Base-by-base conservation (phyloP, 2,888 invertebrate genomes). In the Erpobdella octoculata region DNA sequence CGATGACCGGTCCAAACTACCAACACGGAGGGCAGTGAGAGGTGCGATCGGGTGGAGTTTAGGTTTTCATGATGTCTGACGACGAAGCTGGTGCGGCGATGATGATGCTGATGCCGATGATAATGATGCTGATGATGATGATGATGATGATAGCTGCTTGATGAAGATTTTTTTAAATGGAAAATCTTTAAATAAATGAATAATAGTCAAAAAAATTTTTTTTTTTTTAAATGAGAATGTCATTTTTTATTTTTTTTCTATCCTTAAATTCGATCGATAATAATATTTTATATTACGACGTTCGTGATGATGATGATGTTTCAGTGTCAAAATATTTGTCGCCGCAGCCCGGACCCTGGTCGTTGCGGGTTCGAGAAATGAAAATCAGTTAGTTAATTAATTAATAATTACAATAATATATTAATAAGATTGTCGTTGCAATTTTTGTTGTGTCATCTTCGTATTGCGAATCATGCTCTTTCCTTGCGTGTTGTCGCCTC, bases 11-110 rank as follows among this genome's bases (percentile, higher is more conserved):
- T 53, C 53, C 21, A 53, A 53, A n/a, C 53, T 53, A 25, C 53
- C 53, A 53, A 8, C 53, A 53, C 53, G 53, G 53, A 53, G n/a
- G n/a, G n/a, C 53, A 53, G n/a, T 53, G 53, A 53, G 53, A 21
- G 28, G 21, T n/a, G n/a, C n/a, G n/a, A n/a, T n/a, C 18, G 1
- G 53, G 15, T 18, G 41, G 9, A 41, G 53, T 28, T 21, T 53
- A 53, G 53, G 53, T 25, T 53, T 53, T 53, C 53, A n/a, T 6
- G 12, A 28, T n/a, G 53, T 28, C 8, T n/a, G 53, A 25, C 53
- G n/a, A 53, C 9, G n/a, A 3, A n/a, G 21, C 21, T 46, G 18
- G 46, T 46, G 46, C 18, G 3, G 46, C 18, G 46, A 21, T 21
- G 21, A 21, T 46, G 46, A 46, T 46, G 46, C 21, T 46, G 46